A percentile compares a stretch with the other conserved stretches of the same genome.
Evolutionary conservation across 2,888 invertebrate genomes (phyloP).

Genomic region (Suillia variegata): DNA sequence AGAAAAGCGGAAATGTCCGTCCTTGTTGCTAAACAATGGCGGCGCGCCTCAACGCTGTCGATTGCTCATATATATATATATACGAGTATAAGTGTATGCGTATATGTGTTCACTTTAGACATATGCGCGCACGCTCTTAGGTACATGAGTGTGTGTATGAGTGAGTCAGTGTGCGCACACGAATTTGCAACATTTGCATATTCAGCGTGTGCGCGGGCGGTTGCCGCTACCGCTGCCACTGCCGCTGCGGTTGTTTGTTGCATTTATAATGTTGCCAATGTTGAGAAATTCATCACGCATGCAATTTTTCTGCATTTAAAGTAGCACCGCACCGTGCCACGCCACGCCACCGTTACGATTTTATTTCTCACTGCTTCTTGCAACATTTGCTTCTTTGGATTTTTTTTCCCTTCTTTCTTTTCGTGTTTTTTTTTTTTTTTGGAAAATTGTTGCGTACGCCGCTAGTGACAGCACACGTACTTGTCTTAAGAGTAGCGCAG

Average conservation of each 20-base stretch:
- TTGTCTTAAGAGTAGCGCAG: too few relatives aligned
- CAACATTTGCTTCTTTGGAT: not conserved
- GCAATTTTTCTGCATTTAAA: slow-evolving; percentile 5
- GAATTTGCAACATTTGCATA: slow-evolving; percentile 1
- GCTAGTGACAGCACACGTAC: too few relatives aligned
- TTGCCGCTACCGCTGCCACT: not conserved
- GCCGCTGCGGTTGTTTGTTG: slow-evolving; percentile 17
- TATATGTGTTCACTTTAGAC: too few relatives aligned
- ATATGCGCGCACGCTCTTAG: too few relatives aligned
- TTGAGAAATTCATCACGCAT: slow-evolving; percentile 18
- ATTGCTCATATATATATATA: too few relatives aligned
- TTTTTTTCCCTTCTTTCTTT: not conserved
- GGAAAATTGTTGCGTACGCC: too few relatives aligned
- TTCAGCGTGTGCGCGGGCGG: not conserved
- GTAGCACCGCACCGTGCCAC: not conserved
- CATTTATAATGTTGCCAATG: slow-evolving; percentile 23
- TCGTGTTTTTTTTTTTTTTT: not conserved
- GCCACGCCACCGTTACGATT: not conserved
- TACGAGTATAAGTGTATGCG: too few relatives aligned
- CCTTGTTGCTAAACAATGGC: not conserved
- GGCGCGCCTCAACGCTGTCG: not conserved
- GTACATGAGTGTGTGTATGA: not conserved
- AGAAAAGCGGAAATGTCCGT: not conserved
- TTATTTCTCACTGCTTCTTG: not conserved
- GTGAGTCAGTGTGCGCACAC: not conserved